phyloP scores from a whole-genome alignment of 2,113 vertebrate species.

The Erythrolamprus reginae region DNA sequence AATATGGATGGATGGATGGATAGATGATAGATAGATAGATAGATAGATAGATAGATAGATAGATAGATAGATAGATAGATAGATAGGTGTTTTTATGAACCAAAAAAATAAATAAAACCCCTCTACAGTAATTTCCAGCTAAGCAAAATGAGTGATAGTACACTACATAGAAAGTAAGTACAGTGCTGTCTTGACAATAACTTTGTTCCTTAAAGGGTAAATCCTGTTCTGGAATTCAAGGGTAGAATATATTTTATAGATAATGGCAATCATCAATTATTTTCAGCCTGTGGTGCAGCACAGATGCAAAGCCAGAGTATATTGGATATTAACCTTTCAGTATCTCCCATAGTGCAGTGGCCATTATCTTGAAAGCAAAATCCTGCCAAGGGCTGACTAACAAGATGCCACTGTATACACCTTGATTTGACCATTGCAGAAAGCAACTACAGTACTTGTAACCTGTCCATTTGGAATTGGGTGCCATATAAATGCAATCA shows the following conservation, averaged over 20 bases:
- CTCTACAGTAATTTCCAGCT: no score
- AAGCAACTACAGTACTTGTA: neutral
- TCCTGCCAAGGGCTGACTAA: neutral
- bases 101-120: no score
- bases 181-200: neutral
- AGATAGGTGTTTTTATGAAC: no score
- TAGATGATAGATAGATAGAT: no score
- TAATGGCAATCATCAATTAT: neutral
- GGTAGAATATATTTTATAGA: neutral
- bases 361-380: neutral
- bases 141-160: neutral
- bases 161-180: neutral
- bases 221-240: neutral
- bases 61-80: no score
- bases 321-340: neutral
- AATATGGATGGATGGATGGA: no score
- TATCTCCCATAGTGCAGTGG: neutral
- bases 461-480: no score
- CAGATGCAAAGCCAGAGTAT: neutral
- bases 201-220: neutral
- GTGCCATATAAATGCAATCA: no score
- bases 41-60: no score
- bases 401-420: neutral
- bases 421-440: neutral
- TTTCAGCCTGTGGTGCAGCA: neutral